phyloP scores from a whole-genome alignment of 1,140 invertebrate genomes.

The Chironomus striatipennis region DNA sequence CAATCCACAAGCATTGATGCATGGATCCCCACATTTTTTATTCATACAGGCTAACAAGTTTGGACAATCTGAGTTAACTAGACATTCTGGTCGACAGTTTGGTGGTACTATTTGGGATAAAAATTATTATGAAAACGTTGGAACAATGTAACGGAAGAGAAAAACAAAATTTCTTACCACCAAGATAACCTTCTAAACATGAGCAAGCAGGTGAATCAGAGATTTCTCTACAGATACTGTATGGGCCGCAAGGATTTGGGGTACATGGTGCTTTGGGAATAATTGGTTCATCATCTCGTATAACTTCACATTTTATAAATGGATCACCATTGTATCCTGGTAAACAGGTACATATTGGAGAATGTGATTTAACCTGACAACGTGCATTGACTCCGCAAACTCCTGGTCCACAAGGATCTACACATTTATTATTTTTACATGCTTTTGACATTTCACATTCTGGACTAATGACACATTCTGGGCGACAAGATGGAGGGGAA shows the following conservation, averaged over 20 bases:
- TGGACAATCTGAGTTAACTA: constrained; percentile 71
- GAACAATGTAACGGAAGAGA: no score
- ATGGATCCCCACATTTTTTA: constrained; percentile 74
- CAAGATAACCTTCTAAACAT: constrained; percentile 65
- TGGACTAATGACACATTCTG: constrained; percentile 62
- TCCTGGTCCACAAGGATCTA: constrained; percentile 59
- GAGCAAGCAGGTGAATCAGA: constrained; percentile 60
- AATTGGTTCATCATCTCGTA: constrained; percentile 35
- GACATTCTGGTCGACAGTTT: constrained; percentile 69
- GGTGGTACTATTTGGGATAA: constrained; percentile 47
- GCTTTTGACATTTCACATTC: constrained; percentile 62
- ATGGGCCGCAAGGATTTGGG: constrained; percentile 68
- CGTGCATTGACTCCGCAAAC: constrained; percentile 65
- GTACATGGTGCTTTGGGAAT: constrained; percentile 46
- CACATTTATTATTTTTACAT: constrained; percentile 62
- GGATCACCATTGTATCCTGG: constrained; percentile 66
- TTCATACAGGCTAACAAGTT: constrained; percentile 69
- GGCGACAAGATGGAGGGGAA: constrained; percentile 61
- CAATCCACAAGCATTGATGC: constrained; percentile 67
- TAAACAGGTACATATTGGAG: constrained; percentile 63
- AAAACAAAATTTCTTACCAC: constrained; percentile 32
- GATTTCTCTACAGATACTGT: constrained; percentile 67
- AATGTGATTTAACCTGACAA: constrained; percentile 64
- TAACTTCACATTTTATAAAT: constrained; percentile 55
- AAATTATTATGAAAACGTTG: no score